Base-by-base conservation (phyloP, 2,888 invertebrate species). In the Trachelus iudaicus region DNA sequence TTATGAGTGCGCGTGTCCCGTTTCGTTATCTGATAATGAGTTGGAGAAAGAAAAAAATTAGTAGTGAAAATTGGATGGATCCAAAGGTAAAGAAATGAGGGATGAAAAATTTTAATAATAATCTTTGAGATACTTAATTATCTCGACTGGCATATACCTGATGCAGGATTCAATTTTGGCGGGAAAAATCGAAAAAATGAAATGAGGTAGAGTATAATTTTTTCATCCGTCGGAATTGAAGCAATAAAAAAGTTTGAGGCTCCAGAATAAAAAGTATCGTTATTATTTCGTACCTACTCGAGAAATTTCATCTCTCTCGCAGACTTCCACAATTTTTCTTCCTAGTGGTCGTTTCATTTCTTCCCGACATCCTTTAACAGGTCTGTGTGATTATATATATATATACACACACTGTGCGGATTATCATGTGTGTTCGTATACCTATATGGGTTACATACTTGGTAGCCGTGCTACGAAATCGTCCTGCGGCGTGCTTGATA, bases 401-500 rank as follows among this genome's bases (percentile, higher is more conserved):
- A 15, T 13, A 37, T 34, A 34, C 9, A 34, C 1, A 56, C 15
- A 56, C 9, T 56, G 56, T 56, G 56, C 56, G 9, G 15, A 56
- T 56, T 23, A 23, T 6, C 23, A 9, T 2, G 56, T 9, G 23
- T 23, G 23, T 0, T 56, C 23, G 23, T 56, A 56, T 56, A 56
- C 23, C 56, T 56, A 56, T 56, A 56, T 9, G 56, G 23, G 56
- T 2, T 23, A 23, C 56, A 56, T 23, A 23, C 23, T 56, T 9
- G 56, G 56, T 40, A 40, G 40, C 15, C 40, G 40, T 56, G 56
- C 23, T 56, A 56, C 78, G 81, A 75, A 80, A 83, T 81, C 79
- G 77, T 81, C 76, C 71, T 74, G 73, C 56, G 56, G 74, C 74
- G 34, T 12, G 77, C 79, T 87, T 89, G 89, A 89, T 89, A 89